Percentiles rank a stretch among this genome's conserved stretches.
phyloP scores from a whole-genome alignment of 2,113 vertebrate genomes.

The Nyctereutes procyonoides region DNA sequence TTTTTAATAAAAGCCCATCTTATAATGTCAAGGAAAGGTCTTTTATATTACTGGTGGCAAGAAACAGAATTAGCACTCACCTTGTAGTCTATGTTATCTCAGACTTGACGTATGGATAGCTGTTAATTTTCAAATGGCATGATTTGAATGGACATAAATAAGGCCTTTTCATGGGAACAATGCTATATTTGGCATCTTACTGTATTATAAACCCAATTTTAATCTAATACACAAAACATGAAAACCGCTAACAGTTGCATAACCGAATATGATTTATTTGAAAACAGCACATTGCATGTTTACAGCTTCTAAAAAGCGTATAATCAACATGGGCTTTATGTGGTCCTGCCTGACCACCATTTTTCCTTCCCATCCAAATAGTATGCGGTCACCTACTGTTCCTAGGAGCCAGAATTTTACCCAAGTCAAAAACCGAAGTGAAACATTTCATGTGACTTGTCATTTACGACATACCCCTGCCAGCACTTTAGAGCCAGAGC shows the following conservation, averaged over 20 bases:
- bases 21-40: neutral
- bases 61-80: neutral
- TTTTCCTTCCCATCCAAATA: neutral
- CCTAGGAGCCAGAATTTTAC: neutral
- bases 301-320: neutral
- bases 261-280: neutral
- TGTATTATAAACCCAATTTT: neutral
- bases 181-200: neutral
- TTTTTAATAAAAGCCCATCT: conserved; percentile 26
- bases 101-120: neutral
- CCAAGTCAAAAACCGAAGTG: neutral
- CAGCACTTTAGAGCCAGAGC: neutral
- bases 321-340: neutral
- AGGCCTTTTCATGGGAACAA: neutral
- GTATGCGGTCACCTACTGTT: neutral
- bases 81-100: neutral
- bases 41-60: neutral
- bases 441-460: neutral
- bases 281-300: neutral
- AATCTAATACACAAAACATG: neutral
- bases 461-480: neutral
- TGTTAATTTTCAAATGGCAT: conserved; percentile 26
- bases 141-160: neutral
- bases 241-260: neutral
- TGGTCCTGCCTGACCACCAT: neutral